Evolutionary conservation across 2,797 vertebrate genomes (phyloP), one percentile per base, ranked within the genome.

Genomic region (Microtus obscurus): DNA sequence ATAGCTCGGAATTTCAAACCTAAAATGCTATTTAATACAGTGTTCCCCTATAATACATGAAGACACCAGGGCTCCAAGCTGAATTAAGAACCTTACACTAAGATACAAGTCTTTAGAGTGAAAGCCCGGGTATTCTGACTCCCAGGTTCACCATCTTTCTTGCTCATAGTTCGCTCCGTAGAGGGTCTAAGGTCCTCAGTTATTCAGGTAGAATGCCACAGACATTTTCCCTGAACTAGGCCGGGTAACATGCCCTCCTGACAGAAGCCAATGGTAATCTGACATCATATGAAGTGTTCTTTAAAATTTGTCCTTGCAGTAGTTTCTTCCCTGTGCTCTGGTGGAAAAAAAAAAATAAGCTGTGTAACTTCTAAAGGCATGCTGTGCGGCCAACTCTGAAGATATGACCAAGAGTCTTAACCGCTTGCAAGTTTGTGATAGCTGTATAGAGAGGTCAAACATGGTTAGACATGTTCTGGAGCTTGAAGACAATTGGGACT

Each of bases 181-280:
- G 4, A 61, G 37, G 53, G 81, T 29, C 51, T 67, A n/a, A 94
- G 27, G 27, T 74, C 17, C 29, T 34, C 7, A 65, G 23, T 31
- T 94, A n/a, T 97, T 83, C 69, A 63, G 95, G 63, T 96, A 89
- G 93, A 96, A 98, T 98, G 96, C 97, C 96, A 97, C 96, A 97
- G 96, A 97, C 94, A 95, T 94, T 96, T 96, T 87, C 97, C 96
- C 98, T 98, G 98, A 93, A 98, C 98, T 98, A 98, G 87, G 88
- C 78, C 80, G 76, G 97, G 98, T 96, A 71, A 97, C 56, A 21
- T 29, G 82, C 37, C 0, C 0, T 79, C 93, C 82, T 98, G 97
- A 97, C 91, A 11, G 12, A 95, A 96, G 97, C 92, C 95, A 94
- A 95, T 97, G 79, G 86, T 91, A 80, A 95, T 95, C 97, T 97